Conservation (phyloP, 2,888 invertebrate genomes). For the Nephrotoma guestfalica region DNA sequence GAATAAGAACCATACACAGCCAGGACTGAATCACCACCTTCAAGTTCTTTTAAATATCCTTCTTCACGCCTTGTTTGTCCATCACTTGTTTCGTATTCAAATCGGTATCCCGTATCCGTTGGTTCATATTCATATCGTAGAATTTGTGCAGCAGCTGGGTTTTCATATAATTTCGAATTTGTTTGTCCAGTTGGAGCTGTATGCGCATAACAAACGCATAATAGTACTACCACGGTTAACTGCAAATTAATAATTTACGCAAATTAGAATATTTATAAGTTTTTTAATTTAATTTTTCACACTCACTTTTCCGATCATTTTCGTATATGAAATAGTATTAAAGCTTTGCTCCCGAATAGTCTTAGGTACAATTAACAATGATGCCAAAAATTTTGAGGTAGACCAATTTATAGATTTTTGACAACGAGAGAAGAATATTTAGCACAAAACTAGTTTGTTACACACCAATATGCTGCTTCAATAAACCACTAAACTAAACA, state of each 20-base stretch:
- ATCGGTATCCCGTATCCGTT: neutral
- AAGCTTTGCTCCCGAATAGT: neutral
- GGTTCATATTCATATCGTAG: neutral
- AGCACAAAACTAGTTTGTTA: neutral
- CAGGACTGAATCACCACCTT: neutral
- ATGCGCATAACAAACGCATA: neutral
- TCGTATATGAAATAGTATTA: neutral
- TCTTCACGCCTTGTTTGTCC: neutral
- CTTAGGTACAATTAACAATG: neutral
- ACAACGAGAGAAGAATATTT: neutral
- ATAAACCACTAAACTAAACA: neutral
- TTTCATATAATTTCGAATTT: neutral
- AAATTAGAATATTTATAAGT: neutral
- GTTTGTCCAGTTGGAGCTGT: neutral
- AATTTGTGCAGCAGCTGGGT: neutral
- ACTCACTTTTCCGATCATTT: neutral
- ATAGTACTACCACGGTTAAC: neutral
- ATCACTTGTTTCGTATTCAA: neutral
- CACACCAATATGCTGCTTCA: neutral
- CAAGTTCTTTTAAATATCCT: neutral
- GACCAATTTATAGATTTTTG: neutral
- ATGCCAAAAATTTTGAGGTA: neutral
- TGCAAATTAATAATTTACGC: neutral
- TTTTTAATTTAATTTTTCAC: too few species aligned
- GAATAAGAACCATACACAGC: neutral